Evolutionary conservation across 2,888 invertebrate genomes (phyloP), one percentile per base, ranked within the genome.

Genomic region (Caenorhabditis afra): DNA sequence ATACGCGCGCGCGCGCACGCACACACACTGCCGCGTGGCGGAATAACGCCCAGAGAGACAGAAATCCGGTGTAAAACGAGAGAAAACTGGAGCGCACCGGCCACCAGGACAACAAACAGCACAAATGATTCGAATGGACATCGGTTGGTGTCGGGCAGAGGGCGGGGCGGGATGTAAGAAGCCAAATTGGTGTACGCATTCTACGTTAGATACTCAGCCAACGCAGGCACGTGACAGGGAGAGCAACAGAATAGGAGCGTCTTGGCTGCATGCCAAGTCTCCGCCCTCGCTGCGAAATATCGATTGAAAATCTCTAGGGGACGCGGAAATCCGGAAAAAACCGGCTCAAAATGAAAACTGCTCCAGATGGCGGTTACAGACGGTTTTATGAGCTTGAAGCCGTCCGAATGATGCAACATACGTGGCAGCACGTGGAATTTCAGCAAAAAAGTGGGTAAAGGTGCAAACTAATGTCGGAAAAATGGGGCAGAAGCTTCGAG

Each of bases 151-250:
- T 29, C 22, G 39, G 23, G 49, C 29, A 29, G 16, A 22, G 20
- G 57, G 45, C 37, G 61, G 20, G 35, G 23, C 22, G 20, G 14
- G 68, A 62, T 14, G 64, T 64, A 71, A 37, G 71, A 45, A 71
- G 64, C 58, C 44, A 73, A 73, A 64, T 58, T 58, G 62, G 70
- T 41, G 55, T 47, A 45, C 58, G 50, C 52, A 44, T 44, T 70
- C 35, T 52, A 71, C 64, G 58, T 73, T 64, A 41, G 58, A 73
- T 73, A 73, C 73, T 73, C 64, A 73, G 73, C 7, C 64, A 37
- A 58, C 39, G 39, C 39, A 35, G 49, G 39, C 62, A 57, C 47
- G 62, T 55, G 62, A 62, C 47, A 22, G 37, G 18, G 35, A 14
- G 14, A n/a, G 29, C 22, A 22, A 18, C 53, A 70, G 35, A 55